Evolutionary conservation across 2,113 vertebrate genomes (phyloP).

Genomic region (Meriones unguiculatus): DNA sequence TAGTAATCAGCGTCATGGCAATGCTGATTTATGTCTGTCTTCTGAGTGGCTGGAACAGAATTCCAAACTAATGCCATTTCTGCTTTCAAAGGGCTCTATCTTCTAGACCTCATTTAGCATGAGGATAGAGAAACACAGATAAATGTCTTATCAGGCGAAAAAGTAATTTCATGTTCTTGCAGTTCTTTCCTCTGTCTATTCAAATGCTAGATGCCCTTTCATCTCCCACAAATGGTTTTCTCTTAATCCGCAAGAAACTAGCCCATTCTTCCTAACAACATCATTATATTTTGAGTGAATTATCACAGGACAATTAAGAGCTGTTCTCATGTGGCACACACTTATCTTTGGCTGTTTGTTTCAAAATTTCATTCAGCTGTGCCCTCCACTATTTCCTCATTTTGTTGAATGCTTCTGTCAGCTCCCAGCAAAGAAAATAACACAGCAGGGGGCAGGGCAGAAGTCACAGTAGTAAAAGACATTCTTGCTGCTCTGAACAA

Average conservation of each 20-base stretch:
- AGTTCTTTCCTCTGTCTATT: constrained; percentile 79
- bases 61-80: constrained; percentile 74
- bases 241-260: constrained; percentile 77
- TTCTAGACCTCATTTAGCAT: constrained; percentile 76
- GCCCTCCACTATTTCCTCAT: constrained; percentile 68
- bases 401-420: constrained; percentile 73
- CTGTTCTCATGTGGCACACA: constrained; percentile 71
- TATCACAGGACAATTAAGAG: constrained; percentile 78
- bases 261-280: constrained; percentile 78
- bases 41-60: constrained; percentile 69
- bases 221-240: constrained; percentile 81
- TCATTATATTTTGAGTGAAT: constrained; percentile 81
- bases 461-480: constrained; percentile 70
- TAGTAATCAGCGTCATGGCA: constrained; percentile 52
- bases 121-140: constrained; percentile 76
- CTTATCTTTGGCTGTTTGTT: constrained; percentile 77
- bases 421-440: constrained; percentile 67
- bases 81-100: constrained; percentile 74
- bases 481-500: constrained; percentile 66
- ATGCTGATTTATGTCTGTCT: constrained; percentile 73
- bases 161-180: constrained; percentile 80
- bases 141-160: constrained; percentile 79
- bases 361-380: constrained; percentile 79
- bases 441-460: constrained; percentile 70
- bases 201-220: constrained; percentile 79